A percentile compares a stretch with the other conserved stretches of the same genome.
phyloP scores from a whole-genome alignment of 2,113 vertebrate species.

The Gobio gobio region DNA sequence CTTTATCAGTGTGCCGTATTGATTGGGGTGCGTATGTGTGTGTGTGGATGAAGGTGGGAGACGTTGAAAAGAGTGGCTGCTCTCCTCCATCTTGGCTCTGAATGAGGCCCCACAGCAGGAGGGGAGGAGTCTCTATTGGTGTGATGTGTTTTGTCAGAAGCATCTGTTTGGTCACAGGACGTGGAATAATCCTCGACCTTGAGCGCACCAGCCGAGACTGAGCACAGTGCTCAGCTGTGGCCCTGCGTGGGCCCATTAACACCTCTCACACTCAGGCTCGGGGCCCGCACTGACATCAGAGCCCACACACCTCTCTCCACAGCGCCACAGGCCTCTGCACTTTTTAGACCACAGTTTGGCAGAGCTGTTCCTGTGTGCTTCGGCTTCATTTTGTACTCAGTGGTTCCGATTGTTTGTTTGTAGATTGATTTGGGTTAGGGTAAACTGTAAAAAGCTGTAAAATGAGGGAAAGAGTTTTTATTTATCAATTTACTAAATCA shows the following conservation, averaged over 20 bases:
- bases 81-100: constrained; percentile 46
- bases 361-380: constrained; percentile 36
- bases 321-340: constrained; percentile 47
- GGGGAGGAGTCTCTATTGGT: constrained; percentile 53
- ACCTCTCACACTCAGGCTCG: constrained; percentile 53
- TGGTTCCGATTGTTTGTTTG: constrained; percentile 8
- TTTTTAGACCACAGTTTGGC: constrained; percentile 44
- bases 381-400: constrained; percentile 27
- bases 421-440: too few species aligned
- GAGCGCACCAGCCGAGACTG: constrained; percentile 44
- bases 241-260: constrained; percentile 63
- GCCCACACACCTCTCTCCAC: constrained; percentile 48
- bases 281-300: constrained; percentile 40
- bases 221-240: constrained; percentile 60
- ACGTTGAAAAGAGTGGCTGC: constrained; percentile 36
- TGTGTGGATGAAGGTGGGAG: constrained; percentile 39
- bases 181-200: constrained; percentile 59
- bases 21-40: constrained; percentile 49
- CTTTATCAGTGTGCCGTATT: constrained; percentile 54
- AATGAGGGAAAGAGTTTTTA: too few species aligned
- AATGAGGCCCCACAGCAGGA: constrained; percentile 47
- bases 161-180: constrained; percentile 62
- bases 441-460: too few species aligned
- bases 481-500: too few species aligned
- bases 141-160: constrained; percentile 62